These are phyloP conservation scores for Lysiphlebus fabarum DNA, from an alignment of 1,140 invertebrate species.

Conservation along the genomic window DNA sequence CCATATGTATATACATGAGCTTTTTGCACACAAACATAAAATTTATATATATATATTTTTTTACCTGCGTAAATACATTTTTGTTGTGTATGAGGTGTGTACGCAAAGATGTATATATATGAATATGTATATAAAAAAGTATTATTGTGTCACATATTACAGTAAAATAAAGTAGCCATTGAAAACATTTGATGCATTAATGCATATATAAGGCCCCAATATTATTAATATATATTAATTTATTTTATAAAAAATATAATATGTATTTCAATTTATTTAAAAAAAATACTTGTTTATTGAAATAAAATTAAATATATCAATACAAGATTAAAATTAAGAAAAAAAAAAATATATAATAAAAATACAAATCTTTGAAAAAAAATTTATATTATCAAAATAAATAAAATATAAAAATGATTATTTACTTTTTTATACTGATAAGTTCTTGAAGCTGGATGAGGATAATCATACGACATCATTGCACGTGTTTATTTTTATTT, in stretches of 20 bases:
- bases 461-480: conserved; percentile 53
- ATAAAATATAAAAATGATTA: conserved; percentile 15
- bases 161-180: too few relatives aligned
- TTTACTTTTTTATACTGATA: conserved; percentile 65
- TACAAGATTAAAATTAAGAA: conserved; percentile 29
- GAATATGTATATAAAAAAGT: too few relatives aligned
- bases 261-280: too few relatives aligned
- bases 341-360: conserved; percentile 8
- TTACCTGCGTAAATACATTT: not conserved
- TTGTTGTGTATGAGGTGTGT: too few relatives aligned
- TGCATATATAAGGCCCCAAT: too few relatives aligned
- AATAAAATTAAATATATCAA: not conserved
- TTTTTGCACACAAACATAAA: too few relatives aligned
- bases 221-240: too few relatives aligned
- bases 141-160: too few relatives aligned
- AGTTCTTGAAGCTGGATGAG: conserved; percentile 62
- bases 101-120: too few relatives aligned
- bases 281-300: conserved; percentile 1
- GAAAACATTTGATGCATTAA: too few relatives aligned
- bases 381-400: conserved; percentile 3
- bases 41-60: too few relatives aligned
- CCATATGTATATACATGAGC: not conserved
- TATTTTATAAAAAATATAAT: too few relatives aligned
- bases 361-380: conserved; percentile 11
- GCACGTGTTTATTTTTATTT: conserved; percentile 1